Percentiles rank a stretch among this genome's conserved stretches.
phyloP scores from a whole-genome alignment of 2,113 vertebrate species.

The Xenopus borealis region DNA sequence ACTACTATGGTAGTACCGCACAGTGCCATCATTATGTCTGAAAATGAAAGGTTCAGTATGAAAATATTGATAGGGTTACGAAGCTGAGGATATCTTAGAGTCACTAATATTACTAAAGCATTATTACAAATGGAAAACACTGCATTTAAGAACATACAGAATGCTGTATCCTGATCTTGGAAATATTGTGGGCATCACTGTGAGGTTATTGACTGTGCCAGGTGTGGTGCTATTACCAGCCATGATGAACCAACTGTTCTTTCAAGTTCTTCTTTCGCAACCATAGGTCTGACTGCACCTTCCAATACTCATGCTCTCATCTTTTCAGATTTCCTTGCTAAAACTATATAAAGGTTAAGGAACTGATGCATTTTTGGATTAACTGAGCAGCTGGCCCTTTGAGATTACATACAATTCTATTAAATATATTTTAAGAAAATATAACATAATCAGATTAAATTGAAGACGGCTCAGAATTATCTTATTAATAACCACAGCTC shows the following conservation, averaged over 20 bases:
- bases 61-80: slow-evolving; percentile 60
- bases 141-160: slow-evolving; percentile 55
- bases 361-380: slow-evolving; percentile 3
- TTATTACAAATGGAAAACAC: slow-evolving; percentile 64
- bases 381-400: slow-evolving; percentile 22
- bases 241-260: neutral
- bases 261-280: neutral
- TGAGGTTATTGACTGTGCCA: neutral
- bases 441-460: slow-evolving; percentile 40
- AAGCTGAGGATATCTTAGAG: slow-evolving; percentile 57
- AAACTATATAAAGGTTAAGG: slow-evolving; percentile 10
- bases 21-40: slow-evolving; percentile 61
- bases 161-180: slow-evolving; percentile 59
- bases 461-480: neutral
- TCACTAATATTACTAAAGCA: slow-evolving; percentile 53
- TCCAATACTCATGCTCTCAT: neutral
- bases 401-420: slow-evolving; percentile 1
- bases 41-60: slow-evolving; percentile 59
- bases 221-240: slow-evolving; percentile 14
- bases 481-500: neutral
- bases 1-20: slow-evolving; percentile 60
- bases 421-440: neutral
- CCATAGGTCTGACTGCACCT: neutral
- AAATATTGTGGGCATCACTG: slow-evolving; percentile 53
- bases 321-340: neutral